A percentile compares a stretch with the other conserved stretches of the same genome.
Conservation (phyloP, 2,113 vertebrate genomes). For the Leptosomus discolor region DNA sequence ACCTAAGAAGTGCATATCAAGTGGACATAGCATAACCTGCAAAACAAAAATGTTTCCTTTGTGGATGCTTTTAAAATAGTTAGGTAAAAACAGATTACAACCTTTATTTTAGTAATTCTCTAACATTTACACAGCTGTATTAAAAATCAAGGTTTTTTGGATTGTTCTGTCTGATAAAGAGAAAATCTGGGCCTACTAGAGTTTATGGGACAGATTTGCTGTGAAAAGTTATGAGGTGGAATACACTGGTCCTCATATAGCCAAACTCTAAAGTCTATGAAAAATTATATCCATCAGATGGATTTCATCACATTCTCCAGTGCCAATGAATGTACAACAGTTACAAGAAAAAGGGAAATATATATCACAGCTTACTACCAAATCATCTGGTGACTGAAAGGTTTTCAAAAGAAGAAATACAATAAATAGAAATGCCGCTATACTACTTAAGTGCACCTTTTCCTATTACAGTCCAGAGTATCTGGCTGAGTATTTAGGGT, state of each 20-base stretch:
- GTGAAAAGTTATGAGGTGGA: background rate
- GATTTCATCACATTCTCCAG: background rate
- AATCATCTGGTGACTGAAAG: background rate
- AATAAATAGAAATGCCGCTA: background rate
- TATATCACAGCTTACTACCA: background rate
- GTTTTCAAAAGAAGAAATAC: background rate
- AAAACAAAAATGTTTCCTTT: background rate
- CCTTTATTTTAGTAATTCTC: background rate
- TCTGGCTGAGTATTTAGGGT: background rate
- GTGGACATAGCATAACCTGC: background rate
- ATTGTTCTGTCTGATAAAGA: background rate
- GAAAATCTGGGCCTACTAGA: background rate
- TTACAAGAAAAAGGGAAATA: background rate
- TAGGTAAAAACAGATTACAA: background rate
- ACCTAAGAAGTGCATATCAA: background rate
- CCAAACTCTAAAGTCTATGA: background rate
- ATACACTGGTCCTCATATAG: background rate
- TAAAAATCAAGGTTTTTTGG: background rate
- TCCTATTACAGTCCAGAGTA: background rate
- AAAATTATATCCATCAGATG: background rate
- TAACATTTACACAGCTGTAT: background rate
- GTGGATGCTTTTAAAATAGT: background rate
- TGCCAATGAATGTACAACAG: background rate
- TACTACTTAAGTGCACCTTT: background rate
- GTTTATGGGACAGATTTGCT: background rate